Conservation (phyloP, 2,888 invertebrate genomes). For the Orchestes rusci region DNA sequence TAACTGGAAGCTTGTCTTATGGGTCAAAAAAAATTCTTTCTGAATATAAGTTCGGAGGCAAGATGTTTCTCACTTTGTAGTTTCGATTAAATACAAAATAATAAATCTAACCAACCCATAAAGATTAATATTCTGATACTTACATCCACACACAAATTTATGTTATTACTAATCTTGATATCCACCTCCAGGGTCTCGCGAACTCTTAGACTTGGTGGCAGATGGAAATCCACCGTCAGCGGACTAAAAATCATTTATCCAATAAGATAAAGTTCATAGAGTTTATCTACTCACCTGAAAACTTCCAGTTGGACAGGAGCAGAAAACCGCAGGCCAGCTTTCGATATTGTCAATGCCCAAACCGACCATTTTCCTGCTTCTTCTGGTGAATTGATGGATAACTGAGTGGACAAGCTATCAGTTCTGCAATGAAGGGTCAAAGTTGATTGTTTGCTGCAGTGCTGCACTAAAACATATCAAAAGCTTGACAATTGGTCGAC, state of each 20-base stretch:
- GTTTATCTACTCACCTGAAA: slow-evolving; percentile 38
- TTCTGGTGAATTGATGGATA: slow-evolving; percentile 53
- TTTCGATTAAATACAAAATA: too few relatives aligned
- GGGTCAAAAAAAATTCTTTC: too few relatives aligned
- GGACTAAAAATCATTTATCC: slow-evolving; percentile 39
- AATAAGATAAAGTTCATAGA: neutral
- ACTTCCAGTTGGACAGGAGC: slow-evolving; percentile 54
- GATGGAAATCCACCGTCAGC: slow-evolving; percentile 54
- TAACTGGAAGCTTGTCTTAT: too few relatives aligned
- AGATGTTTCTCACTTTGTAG: too few relatives aligned
- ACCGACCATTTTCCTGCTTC: slow-evolving; percentile 60
- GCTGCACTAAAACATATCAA: too few relatives aligned
- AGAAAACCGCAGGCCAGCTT: slow-evolving; percentile 49
- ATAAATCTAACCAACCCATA: too few relatives aligned
- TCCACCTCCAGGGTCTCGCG: slow-evolving; percentile 62
- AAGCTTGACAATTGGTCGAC: too few relatives aligned
- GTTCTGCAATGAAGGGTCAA: slow-evolving; percentile 39
- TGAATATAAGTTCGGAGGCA: too few relatives aligned
- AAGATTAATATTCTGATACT: too few relatives aligned
- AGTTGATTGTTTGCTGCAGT: too few relatives aligned
- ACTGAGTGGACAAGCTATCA: slow-evolving; percentile 52
- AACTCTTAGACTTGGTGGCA: slow-evolving; percentile 54
- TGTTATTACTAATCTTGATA: slow-evolving; percentile 60
- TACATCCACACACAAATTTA: slow-evolving; percentile 63
- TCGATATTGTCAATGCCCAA: slow-evolving; percentile 54